These are phyloP conservation scores for Diachasma alloeum DNA, from an alignment of 1,140 invertebrate species.

Conservation along the genomic window DNA sequence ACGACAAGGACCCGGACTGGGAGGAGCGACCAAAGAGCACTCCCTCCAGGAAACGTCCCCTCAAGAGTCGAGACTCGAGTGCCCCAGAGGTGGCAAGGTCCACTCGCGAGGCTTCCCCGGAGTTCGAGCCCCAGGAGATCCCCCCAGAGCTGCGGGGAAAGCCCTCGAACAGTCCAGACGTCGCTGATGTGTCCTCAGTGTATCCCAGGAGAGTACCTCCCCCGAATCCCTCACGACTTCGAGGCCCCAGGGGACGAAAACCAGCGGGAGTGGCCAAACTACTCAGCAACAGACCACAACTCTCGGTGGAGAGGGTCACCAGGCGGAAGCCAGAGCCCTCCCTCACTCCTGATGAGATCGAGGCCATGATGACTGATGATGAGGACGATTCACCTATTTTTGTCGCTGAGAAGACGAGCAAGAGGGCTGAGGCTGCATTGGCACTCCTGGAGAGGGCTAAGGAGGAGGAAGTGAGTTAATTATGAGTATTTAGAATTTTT, in stretches of 20 bases:
- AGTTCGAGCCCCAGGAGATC: not conserved
- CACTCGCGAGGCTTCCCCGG: not conserved
- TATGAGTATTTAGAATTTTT: too few relatives aligned
- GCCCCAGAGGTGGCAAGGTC: too few relatives aligned
- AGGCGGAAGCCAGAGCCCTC: not conserved
- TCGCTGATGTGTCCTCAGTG: not conserved
- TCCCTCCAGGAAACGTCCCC: not conserved
- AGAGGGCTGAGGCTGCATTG: not conserved
- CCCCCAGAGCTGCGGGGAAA: not conserved
- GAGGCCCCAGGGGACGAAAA: not conserved
- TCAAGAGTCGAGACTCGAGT: not conserved
- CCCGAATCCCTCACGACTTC: not conserved
- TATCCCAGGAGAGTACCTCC: not conserved
- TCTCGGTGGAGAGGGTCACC: not conserved
- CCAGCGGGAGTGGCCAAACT: not conserved
- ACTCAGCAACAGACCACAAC: not conserved
- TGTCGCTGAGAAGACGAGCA: not conserved
- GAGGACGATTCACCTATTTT: not conserved
- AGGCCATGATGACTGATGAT: conserved; percentile 5
- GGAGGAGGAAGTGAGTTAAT: not conserved
- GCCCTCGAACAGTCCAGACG: not conserved
- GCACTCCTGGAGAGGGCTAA: not conserved
- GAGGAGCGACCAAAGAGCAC: not conserved
- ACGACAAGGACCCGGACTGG: not conserved
- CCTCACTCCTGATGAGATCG: not conserved